A percentile compares a stretch with the other conserved stretches of the same genome.
phyloP scores from a whole-genome alignment of 2,888 invertebrate species.

The Pogonocherus hispidulus region DNA sequence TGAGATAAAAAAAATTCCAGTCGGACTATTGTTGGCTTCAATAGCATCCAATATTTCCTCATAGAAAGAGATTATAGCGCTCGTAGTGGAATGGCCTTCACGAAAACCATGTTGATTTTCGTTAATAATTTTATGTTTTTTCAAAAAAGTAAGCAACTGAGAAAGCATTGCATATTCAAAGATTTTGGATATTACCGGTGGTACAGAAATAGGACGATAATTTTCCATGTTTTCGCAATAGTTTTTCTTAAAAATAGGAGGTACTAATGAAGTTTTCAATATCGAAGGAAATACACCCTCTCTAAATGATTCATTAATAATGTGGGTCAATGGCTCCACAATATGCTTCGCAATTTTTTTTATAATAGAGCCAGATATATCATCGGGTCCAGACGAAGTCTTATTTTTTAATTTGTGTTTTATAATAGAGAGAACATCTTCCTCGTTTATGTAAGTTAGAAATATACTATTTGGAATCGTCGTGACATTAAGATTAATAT shows the following conservation, averaged over 20 bases:
- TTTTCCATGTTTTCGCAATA: too few relatives aligned
- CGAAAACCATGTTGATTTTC: too few relatives aligned
- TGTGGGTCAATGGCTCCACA: not conserved
- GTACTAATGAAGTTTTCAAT: too few relatives aligned
- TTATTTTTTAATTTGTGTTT: not conserved
- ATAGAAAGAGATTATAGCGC: too few relatives aligned
- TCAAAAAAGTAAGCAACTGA: too few relatives aligned
- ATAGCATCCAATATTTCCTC: not conserved
- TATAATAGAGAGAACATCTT: not conserved
- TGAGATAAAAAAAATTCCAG: not conserved
- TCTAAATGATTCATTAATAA: not conserved
- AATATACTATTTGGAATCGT: not conserved
- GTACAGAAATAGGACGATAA: too few relatives aligned
- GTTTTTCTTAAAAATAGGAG: too few relatives aligned
- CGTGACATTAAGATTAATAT: not conserved
- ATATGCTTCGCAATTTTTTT: not conserved
- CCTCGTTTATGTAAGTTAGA: not conserved
- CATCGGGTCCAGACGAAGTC: not conserved
- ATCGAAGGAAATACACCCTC: too few relatives aligned
- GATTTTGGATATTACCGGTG: too few relatives aligned
- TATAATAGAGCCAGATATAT: not conserved
- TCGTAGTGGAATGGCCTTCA: too few relatives aligned
- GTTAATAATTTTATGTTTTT: too few relatives aligned
- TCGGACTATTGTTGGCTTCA: not conserved
- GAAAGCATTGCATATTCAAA: too few relatives aligned